Evolutionary conservation across 2,113 vertebrate genomes (phyloP).

Genomic region (Semnornis frantzii): DNA sequence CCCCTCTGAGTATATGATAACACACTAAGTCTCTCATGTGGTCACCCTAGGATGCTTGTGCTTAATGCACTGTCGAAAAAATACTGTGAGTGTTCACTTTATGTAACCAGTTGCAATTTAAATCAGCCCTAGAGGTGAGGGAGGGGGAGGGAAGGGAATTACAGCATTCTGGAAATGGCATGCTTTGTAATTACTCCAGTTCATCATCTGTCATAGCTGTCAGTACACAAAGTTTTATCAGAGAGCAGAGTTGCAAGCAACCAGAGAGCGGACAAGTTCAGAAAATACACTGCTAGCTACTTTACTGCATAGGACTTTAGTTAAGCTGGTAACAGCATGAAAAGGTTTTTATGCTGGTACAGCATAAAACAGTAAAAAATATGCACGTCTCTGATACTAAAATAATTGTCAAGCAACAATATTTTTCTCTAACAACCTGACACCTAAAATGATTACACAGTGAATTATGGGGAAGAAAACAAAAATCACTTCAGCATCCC

Average conservation of each 20-base stretch:
- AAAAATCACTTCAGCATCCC: slow-evolving; percentile 62
- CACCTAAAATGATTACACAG: slow-evolving; percentile 45
- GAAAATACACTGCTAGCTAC: not conserved
- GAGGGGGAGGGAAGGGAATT: not conserved
- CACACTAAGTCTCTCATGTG: not conserved
- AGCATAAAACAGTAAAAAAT: slow-evolving; percentile 35
- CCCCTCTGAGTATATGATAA: not conserved
- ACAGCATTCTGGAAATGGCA: not conserved
- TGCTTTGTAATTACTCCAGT: not conserved
- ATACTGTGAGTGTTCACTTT: not conserved
- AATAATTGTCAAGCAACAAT: slow-evolving; percentile 56
- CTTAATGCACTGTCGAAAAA: not conserved
- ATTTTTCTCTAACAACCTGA: slow-evolving; percentile 53
- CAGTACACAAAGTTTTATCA: not conserved
- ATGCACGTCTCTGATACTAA: slow-evolving; percentile 29
- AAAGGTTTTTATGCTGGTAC: not conserved
- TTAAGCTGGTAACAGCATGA: not conserved
- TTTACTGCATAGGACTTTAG: not conserved
- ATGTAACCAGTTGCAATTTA: not conserved
- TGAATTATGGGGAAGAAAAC: slow-evolving; percentile 54
- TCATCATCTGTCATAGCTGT: not conserved
- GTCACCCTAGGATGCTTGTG: not conserved
- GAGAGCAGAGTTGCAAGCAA: not conserved
- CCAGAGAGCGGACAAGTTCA: not conserved
- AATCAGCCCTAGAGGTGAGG: not conserved